Base-by-base conservation (phyloP, 2,113 vertebrate species). In the Chitala chitala region DNA sequence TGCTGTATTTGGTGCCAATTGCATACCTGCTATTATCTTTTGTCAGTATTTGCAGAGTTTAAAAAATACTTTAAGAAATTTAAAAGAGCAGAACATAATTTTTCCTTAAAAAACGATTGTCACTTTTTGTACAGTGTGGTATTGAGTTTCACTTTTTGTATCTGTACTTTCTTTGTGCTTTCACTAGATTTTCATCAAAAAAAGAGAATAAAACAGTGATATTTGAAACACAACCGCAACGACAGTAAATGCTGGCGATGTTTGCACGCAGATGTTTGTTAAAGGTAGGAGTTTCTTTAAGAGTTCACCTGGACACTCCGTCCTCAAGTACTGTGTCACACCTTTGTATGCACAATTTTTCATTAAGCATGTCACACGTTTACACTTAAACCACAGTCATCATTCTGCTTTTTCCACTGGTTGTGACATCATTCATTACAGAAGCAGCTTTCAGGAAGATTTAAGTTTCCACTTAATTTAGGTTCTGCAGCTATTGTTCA, bases 261-360 rank as follows among this genome's bases (percentile, higher is more conserved):
- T 73, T 58, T 73, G 51, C 72, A 64, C 1, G 63, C 15, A 8
- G 26, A 50, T 73, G 72, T 73, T 73, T 63, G 72, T 64, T 46
- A 51, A 73, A 73, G 72, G 72, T 29, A 51, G 72, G 72, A 38
- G 56, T 40, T 64, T 61, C 56, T 63, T 64, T 63, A 51, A 63
- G 26, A 61, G 31, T 36, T 64, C 56, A 20, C 66, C 65, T 73
- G 64, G 76, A 79, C 56, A 73, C 58, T 38, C 7, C 40, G 31
- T 75, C 20, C 50, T 71, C 75, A 79, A 76, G 74, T 63, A 73
- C 20, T 64, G 44, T 54, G 44, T 63, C 50, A 24, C 68, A 55
- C 75, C 75, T 76, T 65, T 66, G 46, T 76, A 64, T 71, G 26
- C 68, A 44, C 17, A 51, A 46, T 61, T 46, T 48, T 26, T 75